phyloP scores from a whole-genome alignment of 2,113 vertebrate species.

The Orthonyx spaldingii region DNA sequence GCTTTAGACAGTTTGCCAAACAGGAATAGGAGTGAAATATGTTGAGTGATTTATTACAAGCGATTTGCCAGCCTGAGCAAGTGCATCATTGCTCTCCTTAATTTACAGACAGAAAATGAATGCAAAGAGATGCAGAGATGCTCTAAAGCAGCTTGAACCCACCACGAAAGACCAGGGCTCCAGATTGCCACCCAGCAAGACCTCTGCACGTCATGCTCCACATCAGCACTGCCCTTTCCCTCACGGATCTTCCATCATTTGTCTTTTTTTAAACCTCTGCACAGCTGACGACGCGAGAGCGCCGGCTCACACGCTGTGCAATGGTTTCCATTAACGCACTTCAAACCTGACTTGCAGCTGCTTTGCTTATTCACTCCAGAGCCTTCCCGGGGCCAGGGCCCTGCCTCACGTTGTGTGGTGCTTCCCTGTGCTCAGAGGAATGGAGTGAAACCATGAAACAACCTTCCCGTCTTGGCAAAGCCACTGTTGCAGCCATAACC shows the following conservation, averaged over 20 bases:
- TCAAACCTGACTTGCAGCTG: constrained; percentile 19
- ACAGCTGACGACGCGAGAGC: rapidly evolving
- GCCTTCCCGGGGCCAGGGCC: not conserved
- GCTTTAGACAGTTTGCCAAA: constrained; percentile 40
- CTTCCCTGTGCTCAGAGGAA: not conserved
- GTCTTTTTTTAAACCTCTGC: not conserved
- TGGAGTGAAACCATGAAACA: not conserved
- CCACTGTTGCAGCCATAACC: not conserved
- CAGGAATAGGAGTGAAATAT: constrained; percentile 31
- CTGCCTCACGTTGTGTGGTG: not conserved
- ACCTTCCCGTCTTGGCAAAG: not conserved
- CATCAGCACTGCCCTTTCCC: not conserved
- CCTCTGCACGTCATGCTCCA: not conserved
- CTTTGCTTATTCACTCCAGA: constrained; percentile 4
- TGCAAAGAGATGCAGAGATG: not conserved
- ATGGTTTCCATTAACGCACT: not conserved
- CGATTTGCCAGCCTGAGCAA: constrained; percentile 20
- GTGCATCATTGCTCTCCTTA: not conserved
- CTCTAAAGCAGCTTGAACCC: not conserved
- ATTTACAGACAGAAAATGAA: constrained; percentile 5
- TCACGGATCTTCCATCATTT: not conserved
- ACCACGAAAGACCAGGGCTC: not conserved
- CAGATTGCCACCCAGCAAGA: not conserved
- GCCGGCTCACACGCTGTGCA: not conserved
- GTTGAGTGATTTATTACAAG: constrained; percentile 27